Percentiles rank a stretch among this genome's conserved stretches.
These are phyloP conservation scores for Magallana gigas DNA, from an alignment of 1,140 invertebrate genomes.

Conservation along the genomic window DNA sequence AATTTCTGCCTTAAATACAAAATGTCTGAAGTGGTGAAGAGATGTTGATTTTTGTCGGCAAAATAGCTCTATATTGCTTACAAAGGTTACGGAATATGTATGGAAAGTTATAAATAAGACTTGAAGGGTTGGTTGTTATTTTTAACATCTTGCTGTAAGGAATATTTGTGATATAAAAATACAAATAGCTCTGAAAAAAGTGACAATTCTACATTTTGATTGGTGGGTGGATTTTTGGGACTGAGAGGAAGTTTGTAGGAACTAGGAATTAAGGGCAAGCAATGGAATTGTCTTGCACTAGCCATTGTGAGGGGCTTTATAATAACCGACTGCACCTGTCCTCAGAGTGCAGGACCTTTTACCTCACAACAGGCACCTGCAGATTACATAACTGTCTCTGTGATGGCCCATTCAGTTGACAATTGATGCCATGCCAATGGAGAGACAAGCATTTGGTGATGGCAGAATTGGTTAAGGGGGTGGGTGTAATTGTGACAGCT, in stretches of 20 bases:
- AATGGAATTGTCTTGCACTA: neutral
- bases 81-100: no score
- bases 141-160: no score
- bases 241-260: neutral
- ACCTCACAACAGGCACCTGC: slow-evolving; percentile 14
- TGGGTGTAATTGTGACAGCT: slow-evolving; percentile 28
- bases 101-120: no score
- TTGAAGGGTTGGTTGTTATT: no score
- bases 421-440: slow-evolving; percentile 13
- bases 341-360: slow-evolving; percentile 11
- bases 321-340: slow-evolving; percentile 25
- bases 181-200: no score
- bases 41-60: no score
- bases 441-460: slow-evolving; percentile 31
- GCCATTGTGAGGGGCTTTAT: neutral
- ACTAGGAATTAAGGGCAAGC: neutral
- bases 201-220: no score
- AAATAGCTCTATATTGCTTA: no score
- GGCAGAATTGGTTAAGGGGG: slow-evolving; percentile 10
- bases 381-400: slow-evolving; percentile 14
- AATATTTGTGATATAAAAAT: no score
- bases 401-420: slow-evolving; percentile 12
- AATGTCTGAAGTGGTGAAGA: no score
- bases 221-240: no score
- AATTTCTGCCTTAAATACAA: no score